These are phyloP conservation scores for Cyclargus thomasi DNA, from an alignment of 1,140 invertebrate species.

Conservation along the genomic window DNA sequence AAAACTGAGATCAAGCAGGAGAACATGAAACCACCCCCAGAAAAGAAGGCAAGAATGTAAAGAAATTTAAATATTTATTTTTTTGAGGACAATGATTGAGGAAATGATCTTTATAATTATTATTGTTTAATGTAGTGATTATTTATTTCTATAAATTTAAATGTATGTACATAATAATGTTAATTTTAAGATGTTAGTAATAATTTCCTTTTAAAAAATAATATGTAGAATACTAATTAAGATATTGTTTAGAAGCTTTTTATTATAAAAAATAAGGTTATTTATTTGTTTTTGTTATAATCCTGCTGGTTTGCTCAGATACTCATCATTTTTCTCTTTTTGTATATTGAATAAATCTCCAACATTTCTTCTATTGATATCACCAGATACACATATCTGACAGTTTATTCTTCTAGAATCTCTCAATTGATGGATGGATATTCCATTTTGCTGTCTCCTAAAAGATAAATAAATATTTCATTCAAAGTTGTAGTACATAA, in stretches of 20 bases:
- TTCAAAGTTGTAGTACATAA: slow-evolving; percentile 5
- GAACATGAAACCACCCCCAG: slow-evolving; percentile 90
- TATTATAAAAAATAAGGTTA: neutral
- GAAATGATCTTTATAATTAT: too few relatives aligned
- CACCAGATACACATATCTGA: slow-evolving; percentile 45
- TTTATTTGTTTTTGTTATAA: neutral
- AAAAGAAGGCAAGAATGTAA: slow-evolving; percentile 83
- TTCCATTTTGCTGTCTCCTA: slow-evolving; percentile 22
- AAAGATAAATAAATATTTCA: slow-evolving; percentile 10
- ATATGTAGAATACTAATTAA: too few relatives aligned
- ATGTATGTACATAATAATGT: slow-evolving; percentile 1
- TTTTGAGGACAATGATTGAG: neutral
- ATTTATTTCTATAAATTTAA: too few relatives aligned
- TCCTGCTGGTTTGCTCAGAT: slow-evolving; percentile 14
- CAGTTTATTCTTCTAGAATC: slow-evolving; percentile 51
- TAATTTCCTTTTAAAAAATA: neutral
- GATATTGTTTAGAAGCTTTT: neutral
- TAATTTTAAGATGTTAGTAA: neutral
- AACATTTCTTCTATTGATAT: slow-evolving; percentile 38
- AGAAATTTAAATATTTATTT: slow-evolving; percentile 26
- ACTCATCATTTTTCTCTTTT: slow-evolving; percentile 46
- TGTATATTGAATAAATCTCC: slow-evolving; percentile 54
- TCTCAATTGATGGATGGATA: slow-evolving; percentile 11
- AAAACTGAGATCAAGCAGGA: slow-evolving; percentile 83
- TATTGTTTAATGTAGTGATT: too few relatives aligned